phyloP scores from a whole-genome alignment of 2,888 invertebrate genomes.

The Phalera bucephala region DNA sequence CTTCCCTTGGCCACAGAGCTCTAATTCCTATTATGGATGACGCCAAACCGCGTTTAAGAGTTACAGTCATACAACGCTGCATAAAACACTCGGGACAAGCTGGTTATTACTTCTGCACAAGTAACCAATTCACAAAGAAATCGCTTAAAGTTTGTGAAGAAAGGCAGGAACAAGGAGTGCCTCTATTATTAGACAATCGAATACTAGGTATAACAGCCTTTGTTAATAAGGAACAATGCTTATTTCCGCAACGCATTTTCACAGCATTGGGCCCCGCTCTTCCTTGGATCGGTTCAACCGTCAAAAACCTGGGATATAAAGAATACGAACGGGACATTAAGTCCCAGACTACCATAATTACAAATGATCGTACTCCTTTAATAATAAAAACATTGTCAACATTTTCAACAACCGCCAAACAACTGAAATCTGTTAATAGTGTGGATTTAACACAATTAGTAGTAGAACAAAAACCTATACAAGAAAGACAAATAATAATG shows the following conservation, averaged over 20 bases:
- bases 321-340: background rate
- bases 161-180: conserved; percentile 42
- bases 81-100: conserved; percentile 4
- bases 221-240: conserved; percentile 21
- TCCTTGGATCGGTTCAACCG: conserved; percentile 41
- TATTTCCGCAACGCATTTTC: conserved; percentile 32
- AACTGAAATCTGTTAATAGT: too few relatives aligned
- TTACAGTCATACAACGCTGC: conserved; percentile 42
- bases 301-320: conserved; percentile 11
- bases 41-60: conserved; percentile 24
- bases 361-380: too few relatives aligned
- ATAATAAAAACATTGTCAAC: too few relatives aligned
- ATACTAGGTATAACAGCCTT: conserved; percentile 41
- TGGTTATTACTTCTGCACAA: conserved; percentile 45
- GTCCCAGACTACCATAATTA: background rate
- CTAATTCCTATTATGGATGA: conserved; percentile 34
- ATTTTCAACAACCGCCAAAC: too few relatives aligned
- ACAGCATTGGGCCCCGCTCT: conserved; percentile 38
- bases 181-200: conserved; percentile 44
- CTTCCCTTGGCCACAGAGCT: conserved; percentile 38
- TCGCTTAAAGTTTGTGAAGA: conserved; percentile 20
- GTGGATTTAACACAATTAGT: too few relatives aligned
- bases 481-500: background rate
- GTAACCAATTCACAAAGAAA: conserved; percentile 20
- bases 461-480: too few relatives aligned